A percentile compares a stretch with the other conserved stretches of the same genome.
Evolutionary conservation across 2,113 vertebrate species (phyloP).

Genomic region (Alligator sinensis): DNA sequence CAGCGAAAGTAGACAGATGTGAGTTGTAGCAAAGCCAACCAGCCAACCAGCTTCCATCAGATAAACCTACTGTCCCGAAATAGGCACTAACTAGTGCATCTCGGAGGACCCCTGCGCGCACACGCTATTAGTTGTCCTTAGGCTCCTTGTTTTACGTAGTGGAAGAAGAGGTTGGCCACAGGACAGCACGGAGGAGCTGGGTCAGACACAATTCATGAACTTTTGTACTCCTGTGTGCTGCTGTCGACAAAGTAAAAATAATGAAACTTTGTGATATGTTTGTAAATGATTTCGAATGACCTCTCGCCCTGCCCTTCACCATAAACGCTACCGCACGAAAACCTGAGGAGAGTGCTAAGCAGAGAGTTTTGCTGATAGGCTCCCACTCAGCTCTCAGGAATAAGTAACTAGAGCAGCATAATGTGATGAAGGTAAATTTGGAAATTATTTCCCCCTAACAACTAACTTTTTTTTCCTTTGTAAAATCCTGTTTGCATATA

Average conservation of each 20-base stretch:
- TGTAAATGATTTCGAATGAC: constrained; percentile 95
- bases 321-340: constrained; percentile 78
- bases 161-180: constrained; percentile 62
- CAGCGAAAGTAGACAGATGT: neutral
- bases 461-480: constrained; percentile 51
- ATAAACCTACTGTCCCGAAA: constrained; percentile 41
- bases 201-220: constrained; percentile 86
- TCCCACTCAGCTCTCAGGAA: constrained; percentile 51
- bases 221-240: constrained; percentile 88
- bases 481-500: constrained; percentile 20
- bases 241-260: constrained; percentile 90
- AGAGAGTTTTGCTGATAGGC: constrained; percentile 33
- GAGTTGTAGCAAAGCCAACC: neutral
- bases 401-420: constrained; percentile 61
- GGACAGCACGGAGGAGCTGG: constrained; percentile 78
- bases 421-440: constrained; percentile 74
- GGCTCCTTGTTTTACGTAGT: constrained; percentile 58
- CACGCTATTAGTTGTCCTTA: constrained; percentile 68
- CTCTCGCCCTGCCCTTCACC: constrained; percentile 88
- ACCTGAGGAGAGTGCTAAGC: constrained; percentile 72
- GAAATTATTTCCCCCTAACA: constrained; percentile 42
- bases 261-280: constrained; percentile 95
- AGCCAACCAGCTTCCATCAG: neutral
- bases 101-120: constrained; percentile 28
- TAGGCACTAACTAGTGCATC: constrained; percentile 35